Evolutionary conservation across 1,140 invertebrate genomes (phyloP), one percentile per base, ranked within the genome.

Genomic region (Zelostemma sp.): DNA sequence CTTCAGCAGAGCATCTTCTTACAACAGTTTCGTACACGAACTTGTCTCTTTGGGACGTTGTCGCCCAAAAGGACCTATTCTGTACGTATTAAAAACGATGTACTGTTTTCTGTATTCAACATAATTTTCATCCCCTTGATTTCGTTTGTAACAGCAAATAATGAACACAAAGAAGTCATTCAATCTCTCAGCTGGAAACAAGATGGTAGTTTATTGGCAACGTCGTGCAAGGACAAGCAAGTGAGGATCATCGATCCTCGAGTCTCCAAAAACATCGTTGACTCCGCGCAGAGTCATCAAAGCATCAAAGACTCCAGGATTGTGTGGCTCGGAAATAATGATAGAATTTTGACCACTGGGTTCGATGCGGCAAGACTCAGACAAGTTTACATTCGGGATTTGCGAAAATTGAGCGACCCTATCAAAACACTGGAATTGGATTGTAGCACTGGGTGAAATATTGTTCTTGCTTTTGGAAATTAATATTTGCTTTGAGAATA

Each of bases 231-330:
- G 83, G 95, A 97, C 75, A 95, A 95, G 80, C 90, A 90, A 80
- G 85, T 96, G 9, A 88, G 93, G 21, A 90, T 96, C 19, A 85
- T 95, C 58, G 95, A 97, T 86, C 93, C 94, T 0, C 85, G 95
- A 15, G 87, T 87, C 0, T 79, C 89, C 0, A 82, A 86, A 59
- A 86, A 86, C 50, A 89, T 92, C 38, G 83, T 92, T 15, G 87
- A 89, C 63, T 85, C 89, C 1, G 89, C 90, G 1, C 90, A 90
- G 54, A 94, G 93, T 76, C 94, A 96, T 82, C 92, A 93, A 78
- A 94, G 92, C 75, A 93, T 96, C 46, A 96, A 96, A 83, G 96
- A 97, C 79, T 96, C 95, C 0, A 86, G 95, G 54, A 89, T 96
- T 1, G 90, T 95, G 0, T 98, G 95, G 94, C 84, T 97, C 0